A percentile compares a stretch with the other conserved stretches of the same genome.
Conservation (phyloP, 2,797 vertebrate genomes). For the Carcharodon carcharias region DNA sequence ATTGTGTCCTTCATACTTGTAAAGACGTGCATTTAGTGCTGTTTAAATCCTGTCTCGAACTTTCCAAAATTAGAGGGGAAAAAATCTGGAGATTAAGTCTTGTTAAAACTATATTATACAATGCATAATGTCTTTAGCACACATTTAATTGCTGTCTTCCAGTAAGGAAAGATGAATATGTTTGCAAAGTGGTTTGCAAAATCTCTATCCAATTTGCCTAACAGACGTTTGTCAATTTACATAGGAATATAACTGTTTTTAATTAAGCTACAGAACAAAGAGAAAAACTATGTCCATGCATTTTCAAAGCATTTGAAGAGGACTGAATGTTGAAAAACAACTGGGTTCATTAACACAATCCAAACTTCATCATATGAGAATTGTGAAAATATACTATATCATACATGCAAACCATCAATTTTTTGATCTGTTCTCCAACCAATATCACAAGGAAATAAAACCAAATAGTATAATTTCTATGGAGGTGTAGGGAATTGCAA, state of each 20-base stretch:
- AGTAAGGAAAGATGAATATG: background rate
- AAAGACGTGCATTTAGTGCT: background rate
- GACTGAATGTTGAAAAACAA: background rate
- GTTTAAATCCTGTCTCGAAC: background rate
- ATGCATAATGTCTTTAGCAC: background rate
- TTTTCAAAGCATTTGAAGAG: background rate
- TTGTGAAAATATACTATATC: background rate
- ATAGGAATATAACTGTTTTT: background rate
- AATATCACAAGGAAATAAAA: background rate
- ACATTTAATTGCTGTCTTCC: background rate
- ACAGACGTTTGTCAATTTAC: background rate
- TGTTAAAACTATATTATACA: background rate
- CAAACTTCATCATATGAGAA: background rate
- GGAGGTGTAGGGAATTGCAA: background rate
- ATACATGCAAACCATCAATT: background rate
- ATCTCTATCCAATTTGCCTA: background rate
- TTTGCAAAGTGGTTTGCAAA: background rate
- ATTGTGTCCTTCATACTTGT: background rate
- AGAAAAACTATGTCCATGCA: background rate
- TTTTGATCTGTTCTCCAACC: background rate
- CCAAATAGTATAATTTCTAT: background rate
- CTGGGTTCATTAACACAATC: background rate
- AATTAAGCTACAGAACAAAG: too few relatives aligned
- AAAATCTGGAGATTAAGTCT: background rate
- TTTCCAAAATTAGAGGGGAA: background rate